Evolutionary conservation across 2,888 invertebrate species (phyloP), one percentile per base, ranked within the genome.

Genomic region (Allygus modestus): DNA sequence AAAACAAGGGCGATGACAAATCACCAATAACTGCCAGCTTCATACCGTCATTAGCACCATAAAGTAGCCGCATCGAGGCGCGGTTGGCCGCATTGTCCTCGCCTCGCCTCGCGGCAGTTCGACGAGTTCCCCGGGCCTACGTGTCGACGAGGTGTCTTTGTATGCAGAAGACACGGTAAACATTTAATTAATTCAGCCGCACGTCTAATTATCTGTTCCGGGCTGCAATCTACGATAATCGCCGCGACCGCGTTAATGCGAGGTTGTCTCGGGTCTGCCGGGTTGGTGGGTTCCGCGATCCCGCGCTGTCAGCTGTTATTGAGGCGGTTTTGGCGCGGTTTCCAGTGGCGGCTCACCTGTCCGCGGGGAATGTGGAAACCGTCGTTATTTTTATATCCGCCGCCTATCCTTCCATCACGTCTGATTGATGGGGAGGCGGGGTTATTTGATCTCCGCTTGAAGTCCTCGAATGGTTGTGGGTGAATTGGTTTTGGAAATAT

Each of bases 171-270:
- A 71, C 71, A 37, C 71, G 71, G 77, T 46, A 77, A 75, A 75
- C 77, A 31, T 46, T 46, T 46, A 79, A 84, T 75, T 58, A 84
- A 84, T 84, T 81, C 71, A 81, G 61, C 37, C 82, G 15, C 65
- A 46, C 61, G 37, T 61, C 65, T 65, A 82, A 82, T 82, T 82
- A 82, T 65, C 82, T 15, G 12, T 26, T 11, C 28, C 61, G 51
- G 61, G 26, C 61, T 23, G 61, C 20, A 61, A 61, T 61, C 61
- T 61, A 69, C 69, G 61, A 61, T 28, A n/a, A 69, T 61, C 15
- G 33, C 31, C 33, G 69, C 17, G 31, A 17, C 69, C 31, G 69
- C 31, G 31, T 7, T 33, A 33, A 28, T 33, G 33, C 69, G 17
- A 17, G 33, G 28, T 41, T 71, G 11, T 23, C n/a, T 20, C 71